Percentiles rank a stretch among this genome's conserved stretches.
These are phyloP conservation scores for Tetranychus piercei DNA, from an alignment of 2,888 invertebrate genomes.

Conservation along the genomic window DNA sequence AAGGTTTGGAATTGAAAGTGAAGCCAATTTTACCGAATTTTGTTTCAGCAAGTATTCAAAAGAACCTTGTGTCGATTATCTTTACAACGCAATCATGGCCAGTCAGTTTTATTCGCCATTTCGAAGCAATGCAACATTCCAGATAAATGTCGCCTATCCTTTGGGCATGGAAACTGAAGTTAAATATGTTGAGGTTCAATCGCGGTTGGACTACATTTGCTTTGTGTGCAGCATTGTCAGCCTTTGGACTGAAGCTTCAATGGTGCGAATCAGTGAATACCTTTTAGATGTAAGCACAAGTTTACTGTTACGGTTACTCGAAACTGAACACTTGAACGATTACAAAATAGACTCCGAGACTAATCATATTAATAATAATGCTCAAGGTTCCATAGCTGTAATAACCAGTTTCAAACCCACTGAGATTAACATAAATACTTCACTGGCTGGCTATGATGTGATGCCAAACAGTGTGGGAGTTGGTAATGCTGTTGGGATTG, in stretches of 20 bases:
- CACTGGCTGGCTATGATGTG: no score
- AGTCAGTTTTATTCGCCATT: neutral
- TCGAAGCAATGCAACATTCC: neutral
- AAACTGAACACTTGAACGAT: neutral
- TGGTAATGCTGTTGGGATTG: no score
- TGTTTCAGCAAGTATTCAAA: neutral
- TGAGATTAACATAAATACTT: no score
- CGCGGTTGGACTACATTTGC: neutral
- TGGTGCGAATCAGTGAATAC: neutral
- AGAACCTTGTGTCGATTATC: neutral
- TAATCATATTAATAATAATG: neutral
- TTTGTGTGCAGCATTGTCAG: slow-evolving; percentile 1
- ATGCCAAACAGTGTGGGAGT: no score
- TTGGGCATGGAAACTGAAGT: neutral
- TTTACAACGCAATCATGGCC: neutral
- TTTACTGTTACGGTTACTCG: neutral
- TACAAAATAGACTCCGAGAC: neutral
- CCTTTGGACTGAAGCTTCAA: neutral
- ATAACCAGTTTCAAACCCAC: no score
- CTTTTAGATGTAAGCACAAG: neutral
- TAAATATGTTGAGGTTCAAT: neutral
- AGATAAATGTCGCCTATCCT: slow-evolving; percentile 5
- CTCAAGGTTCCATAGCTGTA: no score
- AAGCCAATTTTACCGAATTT: neutral
- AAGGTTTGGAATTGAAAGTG: neutral